These are phyloP conservation scores for Brachionus plicatilis DNA, from an alignment of 1,140 invertebrate species.

Conservation along the genomic window DNA sequence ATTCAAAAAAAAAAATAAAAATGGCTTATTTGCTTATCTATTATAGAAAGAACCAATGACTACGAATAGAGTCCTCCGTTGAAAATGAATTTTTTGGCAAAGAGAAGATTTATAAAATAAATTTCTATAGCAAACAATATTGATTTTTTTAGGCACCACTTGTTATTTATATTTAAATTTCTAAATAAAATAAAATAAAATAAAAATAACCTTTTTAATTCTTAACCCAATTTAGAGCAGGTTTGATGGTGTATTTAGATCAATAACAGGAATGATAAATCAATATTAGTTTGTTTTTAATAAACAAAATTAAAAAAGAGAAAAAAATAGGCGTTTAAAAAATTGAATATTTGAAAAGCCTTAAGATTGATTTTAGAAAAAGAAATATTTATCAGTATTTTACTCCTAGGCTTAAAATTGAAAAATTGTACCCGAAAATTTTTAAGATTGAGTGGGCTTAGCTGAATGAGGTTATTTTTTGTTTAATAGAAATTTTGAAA, in stretches of 20 bases:
- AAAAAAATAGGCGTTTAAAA: no score
- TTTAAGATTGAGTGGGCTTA: not conserved
- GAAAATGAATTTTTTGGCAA: not conserved
- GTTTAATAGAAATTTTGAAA: not conserved
- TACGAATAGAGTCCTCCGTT: not conserved
- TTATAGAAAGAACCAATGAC: not conserved
- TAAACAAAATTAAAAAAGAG: not conserved
- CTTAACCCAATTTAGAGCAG: not conserved
- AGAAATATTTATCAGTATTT: not conserved
- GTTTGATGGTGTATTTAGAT: not conserved
- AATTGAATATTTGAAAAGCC: not conserved
- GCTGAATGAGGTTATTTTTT: not conserved
- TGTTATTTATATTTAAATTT: not conserved
- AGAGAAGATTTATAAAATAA: not conserved
- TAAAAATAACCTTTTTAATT: not conserved
- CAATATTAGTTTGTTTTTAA: not conserved
- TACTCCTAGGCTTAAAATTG: not conserved
- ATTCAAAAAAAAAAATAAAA: slow-evolving; percentile 12
- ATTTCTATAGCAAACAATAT: not conserved
- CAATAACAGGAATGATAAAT: not conserved
- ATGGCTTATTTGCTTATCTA: not conserved
- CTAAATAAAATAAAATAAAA: not conserved
- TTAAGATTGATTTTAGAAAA: not conserved
- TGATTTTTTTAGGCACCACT: not conserved
- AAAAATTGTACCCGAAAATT: not conserved